phyloP scores from a whole-genome alignment of 2,888 invertebrate genomes.

The Onthophagus sagittarius region DNA sequence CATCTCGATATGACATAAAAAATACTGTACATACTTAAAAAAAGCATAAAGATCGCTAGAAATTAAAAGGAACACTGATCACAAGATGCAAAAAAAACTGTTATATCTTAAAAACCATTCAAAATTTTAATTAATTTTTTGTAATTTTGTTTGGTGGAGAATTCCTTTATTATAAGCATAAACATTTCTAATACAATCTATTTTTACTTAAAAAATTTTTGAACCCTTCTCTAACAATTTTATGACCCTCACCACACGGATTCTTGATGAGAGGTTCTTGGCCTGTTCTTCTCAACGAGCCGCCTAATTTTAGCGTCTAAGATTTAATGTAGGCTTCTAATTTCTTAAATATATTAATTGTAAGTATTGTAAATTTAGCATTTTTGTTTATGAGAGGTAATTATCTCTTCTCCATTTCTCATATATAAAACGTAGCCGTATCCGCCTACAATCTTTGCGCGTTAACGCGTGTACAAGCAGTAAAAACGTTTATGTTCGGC shows the following conservation, averaged over 20 bases:
- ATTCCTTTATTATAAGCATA: no score
- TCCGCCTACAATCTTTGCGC: no score
- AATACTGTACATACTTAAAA: no score
- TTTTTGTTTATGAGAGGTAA: background rate
- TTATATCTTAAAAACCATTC: no score
- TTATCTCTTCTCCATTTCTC: background rate
- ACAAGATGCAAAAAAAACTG: no score
- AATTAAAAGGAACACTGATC: no score
- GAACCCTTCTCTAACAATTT: background rate
- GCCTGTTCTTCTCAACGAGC: background rate
- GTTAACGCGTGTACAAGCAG: background rate
- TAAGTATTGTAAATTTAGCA: background rate
- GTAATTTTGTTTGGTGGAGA: no score
- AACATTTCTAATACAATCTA: no score
- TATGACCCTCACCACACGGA: background rate
- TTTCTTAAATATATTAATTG: background rate
- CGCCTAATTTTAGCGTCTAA: slow-evolving; percentile 20
- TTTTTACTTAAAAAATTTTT: no score
- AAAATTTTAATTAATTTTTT: no score
- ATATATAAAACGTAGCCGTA: background rate
- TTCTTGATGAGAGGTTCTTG: background rate
- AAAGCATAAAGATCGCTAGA: no score
- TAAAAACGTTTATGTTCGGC: background rate
- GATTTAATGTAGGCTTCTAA: slow-evolving; percentile 19
- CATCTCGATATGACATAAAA: no score